phyloP scores from a whole-genome alignment of 1,140 invertebrate genomes.

The Elymnias hypermnestra region DNA sequence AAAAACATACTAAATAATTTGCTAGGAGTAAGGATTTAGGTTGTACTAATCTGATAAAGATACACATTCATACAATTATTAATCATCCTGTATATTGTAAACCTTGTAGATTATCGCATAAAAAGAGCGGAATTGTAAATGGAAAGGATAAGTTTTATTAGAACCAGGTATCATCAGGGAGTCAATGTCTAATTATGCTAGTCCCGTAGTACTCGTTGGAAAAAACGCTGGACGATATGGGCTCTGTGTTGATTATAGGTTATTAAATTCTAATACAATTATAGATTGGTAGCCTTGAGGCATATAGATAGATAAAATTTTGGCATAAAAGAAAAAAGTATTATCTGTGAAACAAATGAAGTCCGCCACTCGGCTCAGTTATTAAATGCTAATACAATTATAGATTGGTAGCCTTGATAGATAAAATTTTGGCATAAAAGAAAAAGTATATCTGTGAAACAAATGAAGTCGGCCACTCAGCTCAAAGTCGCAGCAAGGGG shows the following conservation, averaged over 20 bases:
- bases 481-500: no score
- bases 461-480: no score
- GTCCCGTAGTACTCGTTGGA: conserved; percentile 12
- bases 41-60: background rate
- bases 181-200: conserved; percentile 16
- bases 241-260: conserved; percentile 17
- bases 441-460: no score
- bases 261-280: conserved; percentile 12
- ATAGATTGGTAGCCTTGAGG: conserved; percentile 15
- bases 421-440: no score
- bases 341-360: no score
- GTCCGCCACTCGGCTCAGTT: no score
- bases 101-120: conserved; percentile 22
- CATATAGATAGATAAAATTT: no score
- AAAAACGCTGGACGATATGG: conserved; percentile 17
- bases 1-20: no score
- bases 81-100: background rate
- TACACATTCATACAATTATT: background rate
- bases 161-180: conserved; percentile 12
- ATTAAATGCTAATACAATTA: conserved; percentile 13
- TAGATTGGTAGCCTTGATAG: conserved; percentile 14
- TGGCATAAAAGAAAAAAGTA: no score
- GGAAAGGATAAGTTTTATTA: conserved; percentile 10
- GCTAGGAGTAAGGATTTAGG: background rate
- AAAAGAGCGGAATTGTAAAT: conserved; percentile 15